A percentile compares a stretch with the other conserved stretches of the same genome.
Evolutionary conservation across 2,113 vertebrate genomes (phyloP).

Genomic region (Mormyrus iriodes): DNA sequence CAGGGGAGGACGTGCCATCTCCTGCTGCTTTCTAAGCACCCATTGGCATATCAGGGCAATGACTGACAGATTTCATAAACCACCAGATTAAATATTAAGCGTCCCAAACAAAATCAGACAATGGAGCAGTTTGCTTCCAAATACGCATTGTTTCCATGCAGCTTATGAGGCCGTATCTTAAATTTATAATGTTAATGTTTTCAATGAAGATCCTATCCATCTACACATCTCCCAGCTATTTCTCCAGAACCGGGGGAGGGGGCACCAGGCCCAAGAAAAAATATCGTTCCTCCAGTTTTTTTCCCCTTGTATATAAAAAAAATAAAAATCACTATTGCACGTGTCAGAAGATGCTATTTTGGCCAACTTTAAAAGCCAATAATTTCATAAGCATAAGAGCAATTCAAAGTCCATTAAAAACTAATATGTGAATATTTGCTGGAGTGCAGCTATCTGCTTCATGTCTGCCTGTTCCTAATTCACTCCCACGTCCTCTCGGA

Average conservation of each 20-base stretch:
- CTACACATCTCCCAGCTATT: not conserved
- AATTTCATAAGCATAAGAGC: not conserved
- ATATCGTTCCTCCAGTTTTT: not conserved
- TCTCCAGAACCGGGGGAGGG: not conserved
- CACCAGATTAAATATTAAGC: not conserved
- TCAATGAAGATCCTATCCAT: not conserved
- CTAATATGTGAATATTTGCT: not conserved
- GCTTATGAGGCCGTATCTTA: not conserved
- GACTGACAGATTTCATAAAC: not conserved
- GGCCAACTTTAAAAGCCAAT: not conserved
- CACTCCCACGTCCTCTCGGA: not conserved
- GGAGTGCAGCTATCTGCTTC: not conserved
- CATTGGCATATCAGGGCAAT: not conserved
- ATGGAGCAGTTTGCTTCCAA: not conserved
- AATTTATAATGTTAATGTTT: not conserved
- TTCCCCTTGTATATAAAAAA: not conserved
- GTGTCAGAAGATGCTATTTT: not conserved
- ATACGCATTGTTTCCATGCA: not conserved
- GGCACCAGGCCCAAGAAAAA: not conserved
- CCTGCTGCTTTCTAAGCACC: not conserved
- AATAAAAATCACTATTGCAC: not conserved
- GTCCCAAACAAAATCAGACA: not conserved
- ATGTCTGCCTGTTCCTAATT: not conserved
- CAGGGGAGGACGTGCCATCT: too few relatives aligned
- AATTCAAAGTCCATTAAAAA: not conserved